Percentiles rank a stretch among this genome's conserved stretches.
phyloP scores from a whole-genome alignment of 2,797 vertebrate genomes.

The Erethizon dorsatum region DNA sequence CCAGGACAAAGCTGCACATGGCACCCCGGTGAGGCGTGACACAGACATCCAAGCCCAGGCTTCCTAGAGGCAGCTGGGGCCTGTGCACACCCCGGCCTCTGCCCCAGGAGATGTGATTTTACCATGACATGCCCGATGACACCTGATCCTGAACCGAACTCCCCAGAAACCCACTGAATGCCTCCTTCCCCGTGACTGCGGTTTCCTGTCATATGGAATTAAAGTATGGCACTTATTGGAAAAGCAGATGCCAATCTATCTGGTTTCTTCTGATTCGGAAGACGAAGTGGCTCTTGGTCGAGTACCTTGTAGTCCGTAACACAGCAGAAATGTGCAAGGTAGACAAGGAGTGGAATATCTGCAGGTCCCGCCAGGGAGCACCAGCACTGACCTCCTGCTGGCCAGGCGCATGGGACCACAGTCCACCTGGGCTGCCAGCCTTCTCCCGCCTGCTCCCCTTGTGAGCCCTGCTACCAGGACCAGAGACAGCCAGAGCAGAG shows the following conservation, averaged over 20 bases:
- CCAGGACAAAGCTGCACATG: background rate
- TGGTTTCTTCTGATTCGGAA: constrained; percentile 66
- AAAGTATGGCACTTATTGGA: constrained; percentile 41
- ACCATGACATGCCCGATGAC: background rate
- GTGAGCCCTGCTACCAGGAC: fast-evolving
- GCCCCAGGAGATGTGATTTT: fast-evolving
- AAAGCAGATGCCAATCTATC: constrained; percentile 63
- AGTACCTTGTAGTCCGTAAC: constrained; percentile 60
- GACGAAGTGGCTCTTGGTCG: background rate
- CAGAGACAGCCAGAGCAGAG: background rate
- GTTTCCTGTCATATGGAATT: background rate
- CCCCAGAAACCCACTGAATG: fast-evolving
- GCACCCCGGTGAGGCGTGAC: background rate
- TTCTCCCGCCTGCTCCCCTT: fast-evolving
- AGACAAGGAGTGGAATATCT: constrained; percentile 70
- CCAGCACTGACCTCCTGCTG: background rate
- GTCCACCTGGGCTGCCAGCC: background rate
- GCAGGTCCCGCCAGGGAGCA: constrained; percentile 58
- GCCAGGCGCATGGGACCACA: fast-evolving
- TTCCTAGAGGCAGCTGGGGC: fast-evolving
- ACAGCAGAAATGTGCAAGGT: constrained; percentile 73
- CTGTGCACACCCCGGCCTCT: fast-evolving
- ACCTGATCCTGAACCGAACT: background rate
- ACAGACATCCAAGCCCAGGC: fast-evolving
- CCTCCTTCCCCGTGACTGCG: fast-evolving